A percentile compares a stretch with the other conserved stretches of the same genome.
phyloP scores from a whole-genome alignment of 2,888 invertebrate species.

The Hydraecia micacea region DNA sequence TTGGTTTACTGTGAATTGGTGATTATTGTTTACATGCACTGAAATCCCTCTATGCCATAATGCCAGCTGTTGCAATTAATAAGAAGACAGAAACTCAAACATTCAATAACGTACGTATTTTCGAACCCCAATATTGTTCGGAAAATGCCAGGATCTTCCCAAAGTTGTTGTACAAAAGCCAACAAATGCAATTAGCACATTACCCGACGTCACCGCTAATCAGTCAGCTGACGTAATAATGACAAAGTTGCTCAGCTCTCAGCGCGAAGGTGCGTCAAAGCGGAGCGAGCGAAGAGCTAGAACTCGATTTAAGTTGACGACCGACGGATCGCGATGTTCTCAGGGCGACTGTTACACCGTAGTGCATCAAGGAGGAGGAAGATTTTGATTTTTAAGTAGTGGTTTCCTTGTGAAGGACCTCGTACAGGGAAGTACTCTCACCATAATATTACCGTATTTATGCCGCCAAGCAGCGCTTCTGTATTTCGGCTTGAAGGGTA shows the following conservation, averaged over 20 bases:
- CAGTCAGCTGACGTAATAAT: constrained; percentile 37
- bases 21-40: background rate
- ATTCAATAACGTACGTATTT: background rate
- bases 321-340: constrained; percentile 18
- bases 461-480: too few relatives aligned
- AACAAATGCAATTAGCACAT: constrained; percentile 36
- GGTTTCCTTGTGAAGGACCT: background rate
- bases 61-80: background rate
- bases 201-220: constrained; percentile 53
- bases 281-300: constrained; percentile 48
- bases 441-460: too few relatives aligned
- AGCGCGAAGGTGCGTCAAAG: constrained; percentile 50
- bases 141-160: background rate
- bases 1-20: background rate
- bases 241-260: constrained; percentile 44
- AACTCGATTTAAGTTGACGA: constrained; percentile 68
- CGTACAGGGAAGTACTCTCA: background rate
- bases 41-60: background rate
- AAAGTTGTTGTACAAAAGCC: background rate
- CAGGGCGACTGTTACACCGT: constrained; percentile 29
- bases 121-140: background rate
- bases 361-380: background rate
- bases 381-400: background rate
- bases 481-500: too few relatives aligned
- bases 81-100: background rate